phyloP scores from a whole-genome alignment of 2,113 vertebrate species.

The Oostethus manadensis region DNA sequence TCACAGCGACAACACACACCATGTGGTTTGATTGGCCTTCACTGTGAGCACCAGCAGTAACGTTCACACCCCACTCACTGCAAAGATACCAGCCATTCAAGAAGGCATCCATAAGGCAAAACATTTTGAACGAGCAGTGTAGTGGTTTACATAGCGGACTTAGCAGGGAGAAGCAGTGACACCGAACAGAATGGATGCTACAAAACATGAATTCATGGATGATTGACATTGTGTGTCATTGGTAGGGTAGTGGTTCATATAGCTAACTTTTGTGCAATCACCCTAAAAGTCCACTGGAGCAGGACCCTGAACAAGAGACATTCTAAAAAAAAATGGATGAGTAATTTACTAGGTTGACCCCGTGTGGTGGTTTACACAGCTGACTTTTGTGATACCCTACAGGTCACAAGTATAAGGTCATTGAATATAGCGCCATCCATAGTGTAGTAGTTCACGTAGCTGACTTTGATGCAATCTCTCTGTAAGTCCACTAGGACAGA shows the following conservation, averaged over 20 bases:
- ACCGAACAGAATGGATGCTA: too few relatives aligned
- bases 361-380: background rate
- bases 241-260: constrained; percentile 1
- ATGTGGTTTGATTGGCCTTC: constrained; percentile 23
- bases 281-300: background rate
- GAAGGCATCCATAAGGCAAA: constrained; percentile 57
- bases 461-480: background rate
- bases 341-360: background rate
- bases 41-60: constrained; percentile 28
- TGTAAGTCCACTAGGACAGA: background rate
- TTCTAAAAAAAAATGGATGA: background rate
- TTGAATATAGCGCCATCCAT: background rate
- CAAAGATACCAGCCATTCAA: constrained; percentile 32
- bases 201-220: too few relatives aligned
- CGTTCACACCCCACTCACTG: constrained; percentile 28
- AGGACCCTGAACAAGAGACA: constrained; percentile 1
- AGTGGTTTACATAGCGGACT: too few relatives aligned
- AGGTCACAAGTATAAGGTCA: background rate
- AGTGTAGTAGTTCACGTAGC: background rate
- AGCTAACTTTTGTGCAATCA: background rate
- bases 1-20: constrained; percentile 14
- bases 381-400: background rate
- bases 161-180: too few relatives aligned
- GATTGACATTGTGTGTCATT: constrained; percentile 2
- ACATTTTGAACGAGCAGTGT: too few relatives aligned